These are phyloP conservation scores for Caenorhabditis sulstoni DNA, from an alignment of 2,888 invertebrate species.

Conservation along the genomic window DNA sequence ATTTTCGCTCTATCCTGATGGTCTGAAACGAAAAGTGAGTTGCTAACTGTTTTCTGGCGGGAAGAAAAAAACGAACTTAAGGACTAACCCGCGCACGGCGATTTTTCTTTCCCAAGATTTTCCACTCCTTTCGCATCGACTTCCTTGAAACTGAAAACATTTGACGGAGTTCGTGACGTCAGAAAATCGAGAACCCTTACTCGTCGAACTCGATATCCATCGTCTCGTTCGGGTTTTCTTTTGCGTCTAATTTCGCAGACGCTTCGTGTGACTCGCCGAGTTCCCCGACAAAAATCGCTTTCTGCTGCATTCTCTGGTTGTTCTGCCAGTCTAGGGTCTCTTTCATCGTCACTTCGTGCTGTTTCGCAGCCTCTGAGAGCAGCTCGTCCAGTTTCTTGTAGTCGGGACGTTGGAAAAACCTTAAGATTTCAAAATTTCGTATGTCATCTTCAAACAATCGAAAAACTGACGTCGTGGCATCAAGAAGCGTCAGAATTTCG, in stretches of 20 bases:
- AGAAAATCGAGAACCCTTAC: conserved; percentile 5
- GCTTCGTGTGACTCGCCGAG: conserved; percentile 72
- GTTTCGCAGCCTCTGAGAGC: conserved; percentile 61
- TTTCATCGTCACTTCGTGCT: conserved; percentile 61
- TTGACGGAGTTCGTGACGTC: no score
- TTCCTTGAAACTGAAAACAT: neutral
- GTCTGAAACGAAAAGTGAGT: no score
- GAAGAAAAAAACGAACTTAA: no score
- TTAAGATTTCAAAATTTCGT: no score
- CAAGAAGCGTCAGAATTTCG: conserved; percentile 68
- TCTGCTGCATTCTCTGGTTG: conserved; percentile 58
- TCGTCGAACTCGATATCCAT: conserved; percentile 62
- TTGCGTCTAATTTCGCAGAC: conserved; percentile 55
- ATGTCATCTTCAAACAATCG: no score
- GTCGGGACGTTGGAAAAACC: conserved; percentile 71
- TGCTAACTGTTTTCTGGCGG: no score
- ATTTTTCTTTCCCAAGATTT: neutral
- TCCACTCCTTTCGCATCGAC: neutral
- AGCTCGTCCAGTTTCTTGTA: conserved; percentile 62
- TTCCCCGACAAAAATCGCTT: conserved; percentile 70
- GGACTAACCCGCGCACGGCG: neutral
- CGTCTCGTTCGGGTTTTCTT: conserved; percentile 44
- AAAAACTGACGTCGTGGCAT: conserved; percentile 54
- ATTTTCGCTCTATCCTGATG: no score
- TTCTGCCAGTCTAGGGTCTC: conserved; percentile 73